A percentile compares a stretch with the other conserved stretches of the same genome.
Conservation (phyloP, 2,888 invertebrate genomes). For the Odontocolon sp. region DNA sequence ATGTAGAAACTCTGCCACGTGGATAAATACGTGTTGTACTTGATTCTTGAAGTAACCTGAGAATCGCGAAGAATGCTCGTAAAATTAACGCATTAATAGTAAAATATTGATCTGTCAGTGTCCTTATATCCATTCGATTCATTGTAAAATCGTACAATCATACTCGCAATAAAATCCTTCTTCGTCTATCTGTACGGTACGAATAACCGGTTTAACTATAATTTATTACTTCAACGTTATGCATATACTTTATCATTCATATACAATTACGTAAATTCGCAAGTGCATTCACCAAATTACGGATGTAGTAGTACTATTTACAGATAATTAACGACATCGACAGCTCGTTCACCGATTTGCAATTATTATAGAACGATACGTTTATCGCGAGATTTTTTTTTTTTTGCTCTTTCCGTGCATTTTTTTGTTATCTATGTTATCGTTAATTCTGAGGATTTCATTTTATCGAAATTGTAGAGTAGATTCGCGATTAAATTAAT, state of each 20-base stretch:
- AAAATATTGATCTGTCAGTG: neutral
- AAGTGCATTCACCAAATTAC: slow-evolving; percentile 34
- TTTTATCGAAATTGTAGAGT: no score
- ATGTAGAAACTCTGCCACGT: slow-evolving; percentile 87
- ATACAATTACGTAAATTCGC: slow-evolving; percentile 49
- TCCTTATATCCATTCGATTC: neutral
- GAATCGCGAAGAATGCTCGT: no score
- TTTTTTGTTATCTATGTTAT: no score
- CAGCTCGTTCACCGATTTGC: neutral
- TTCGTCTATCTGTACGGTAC: slow-evolving; percentile 35
- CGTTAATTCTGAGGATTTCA: no score
- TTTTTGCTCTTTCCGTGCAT: no score
- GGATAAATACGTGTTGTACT: slow-evolving; percentile 86
- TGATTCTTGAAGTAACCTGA: slow-evolving; percentile 85
- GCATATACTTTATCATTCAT: slow-evolving; percentile 22
- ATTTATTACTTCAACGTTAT: no score
- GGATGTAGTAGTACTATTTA: slow-evolving; percentile 25
- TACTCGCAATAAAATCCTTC: slow-evolving; percentile 2
- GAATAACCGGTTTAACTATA: slow-evolving; percentile 53
- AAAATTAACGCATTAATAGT: no score
- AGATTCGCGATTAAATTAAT: neutral
- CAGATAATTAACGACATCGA: slow-evolving; percentile 9
- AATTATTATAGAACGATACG: neutral
- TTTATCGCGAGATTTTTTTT: no score
- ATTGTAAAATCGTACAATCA: slow-evolving; percentile 10